Evolutionary conservation across 2,797 vertebrate species (phyloP).

Genomic region (Orestias chungarensis): DNA sequence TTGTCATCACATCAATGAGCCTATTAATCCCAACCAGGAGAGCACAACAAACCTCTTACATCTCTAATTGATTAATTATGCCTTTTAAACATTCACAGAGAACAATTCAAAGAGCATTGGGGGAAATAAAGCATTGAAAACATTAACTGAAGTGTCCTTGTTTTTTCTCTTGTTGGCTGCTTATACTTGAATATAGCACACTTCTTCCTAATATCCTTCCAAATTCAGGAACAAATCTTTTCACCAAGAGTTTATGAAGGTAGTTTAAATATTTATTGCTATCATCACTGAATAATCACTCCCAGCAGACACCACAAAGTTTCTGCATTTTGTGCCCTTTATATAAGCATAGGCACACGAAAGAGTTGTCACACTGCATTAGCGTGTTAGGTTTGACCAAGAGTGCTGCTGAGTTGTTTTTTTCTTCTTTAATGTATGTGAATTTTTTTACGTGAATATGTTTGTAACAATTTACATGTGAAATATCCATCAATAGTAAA

Average conservation of each 20-base stretch:
- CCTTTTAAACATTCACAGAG: constrained; percentile 37
- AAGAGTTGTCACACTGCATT: constrained; percentile 5
- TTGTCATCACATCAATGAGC: constrained; percentile 44
- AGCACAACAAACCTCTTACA: constrained; percentile 53
- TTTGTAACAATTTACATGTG: too few species aligned
- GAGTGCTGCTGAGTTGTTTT: constrained; percentile 1
- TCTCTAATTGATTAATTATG: constrained; percentile 64
- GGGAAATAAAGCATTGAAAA: constrained; percentile 34
- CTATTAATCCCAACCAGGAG: constrained; percentile 58
- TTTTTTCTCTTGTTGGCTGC: constrained; percentile 6
- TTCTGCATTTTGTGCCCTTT: constrained; percentile 9
- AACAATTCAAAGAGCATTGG: constrained; percentile 24
- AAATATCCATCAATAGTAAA: neutral
- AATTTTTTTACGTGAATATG: neutral
- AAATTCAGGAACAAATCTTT: constrained; percentile 14
- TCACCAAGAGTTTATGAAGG: constrained; percentile 3
- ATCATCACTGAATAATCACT: constrained; percentile 25
- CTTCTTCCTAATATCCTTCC: neutral
- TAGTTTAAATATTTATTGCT: constrained; percentile 19
- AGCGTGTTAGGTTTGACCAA: constrained; percentile 6
- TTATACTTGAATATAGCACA: constrained; percentile 5
- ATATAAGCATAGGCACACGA: neutral
- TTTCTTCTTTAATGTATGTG: neutral
- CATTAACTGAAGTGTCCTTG: constrained; percentile 22
- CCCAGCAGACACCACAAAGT: constrained; percentile 21